Base-by-base conservation (phyloP, 2,888 invertebrate genomes). In the Pterobdella sp. region DNA sequence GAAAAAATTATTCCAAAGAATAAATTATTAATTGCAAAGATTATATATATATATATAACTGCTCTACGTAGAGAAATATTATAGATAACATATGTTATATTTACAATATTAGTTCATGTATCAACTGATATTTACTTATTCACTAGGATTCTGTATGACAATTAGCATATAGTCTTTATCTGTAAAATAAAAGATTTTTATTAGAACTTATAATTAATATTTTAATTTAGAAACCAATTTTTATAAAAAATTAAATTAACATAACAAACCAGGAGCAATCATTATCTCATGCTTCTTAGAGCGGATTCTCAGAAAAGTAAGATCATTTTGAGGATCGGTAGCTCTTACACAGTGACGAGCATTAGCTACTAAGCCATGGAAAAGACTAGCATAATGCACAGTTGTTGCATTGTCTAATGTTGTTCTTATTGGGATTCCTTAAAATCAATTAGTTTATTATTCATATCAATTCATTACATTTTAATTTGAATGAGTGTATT, bases 271-370 rank as follows among this genome's bases (percentile, higher is more conserved):
- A 0, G 97, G 96, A 0, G 96, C 96, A 10, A 97, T 91, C 92
- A 97, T 93, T 76, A 97, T 93, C 86, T 98, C 97, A 84, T 93
- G 92, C 82, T 93, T 96, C 85, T 93, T 94, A 74, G 96, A 94
- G 77, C 96, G 87, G 74, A 97, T 90, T 75, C 97, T 88, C 32
- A 97, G 86, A 83, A 97, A 97, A 42, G 93, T 93, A 73, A 97
- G 86, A 82, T 97, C 96, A 83, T 97, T 95, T 0, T 91, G 88
- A 7, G 94, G 92, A 84, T 97, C 97, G 79, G 97, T 86, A 83
- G 97, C 97, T 77, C 94, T 86, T 0, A 96, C 92, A 0, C 92
- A 92, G 79, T 91, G 90, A 73, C 92, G 88, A 1, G 95, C 94
- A 85, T 94, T 95, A 80, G 94, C 93, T 0, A 93, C 89, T 71